phyloP scores from a whole-genome alignment of 2,113 vertebrate genomes.

The Plestiodon gilberti region DNA sequence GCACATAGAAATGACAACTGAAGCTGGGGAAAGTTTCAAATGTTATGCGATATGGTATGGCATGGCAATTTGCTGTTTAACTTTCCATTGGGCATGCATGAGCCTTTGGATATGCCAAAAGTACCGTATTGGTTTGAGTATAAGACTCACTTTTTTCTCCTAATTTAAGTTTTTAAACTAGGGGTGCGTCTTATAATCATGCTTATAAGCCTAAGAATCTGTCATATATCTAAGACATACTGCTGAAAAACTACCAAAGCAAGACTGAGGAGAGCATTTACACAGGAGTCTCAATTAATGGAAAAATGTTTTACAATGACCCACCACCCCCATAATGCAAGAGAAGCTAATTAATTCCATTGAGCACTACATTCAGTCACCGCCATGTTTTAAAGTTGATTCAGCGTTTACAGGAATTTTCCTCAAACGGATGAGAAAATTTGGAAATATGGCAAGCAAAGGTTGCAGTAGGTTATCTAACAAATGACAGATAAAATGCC shows the following conservation, averaged over 20 bases:
- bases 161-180: no score
- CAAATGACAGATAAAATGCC: conserved; percentile 39
- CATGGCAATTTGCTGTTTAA: no score
- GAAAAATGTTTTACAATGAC: background rate
- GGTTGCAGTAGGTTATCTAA: conserved; percentile 7
- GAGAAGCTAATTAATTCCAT: background rate
- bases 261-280: conserved; percentile 3
- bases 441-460: background rate
- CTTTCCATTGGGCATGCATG: no score
- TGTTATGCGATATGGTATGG: no score
- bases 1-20: no score
- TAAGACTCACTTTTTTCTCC: no score
- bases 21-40: no score
- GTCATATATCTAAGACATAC: conserved; percentile 18
- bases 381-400: conserved; percentile 9
- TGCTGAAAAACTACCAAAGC: conserved; percentile 42
- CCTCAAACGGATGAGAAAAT: conserved; percentile 13
- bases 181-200: no score
- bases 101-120: no score
- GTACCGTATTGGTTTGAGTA: no score
- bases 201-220: conserved; percentile 11
- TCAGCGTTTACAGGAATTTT: conserved; percentile 11
- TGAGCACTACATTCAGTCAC: background rate
- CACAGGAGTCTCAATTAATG: conserved; percentile 32
- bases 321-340: background rate